phyloP scores from a whole-genome alignment of 2,888 invertebrate species.

The Liodrosophila aerea region DNA sequence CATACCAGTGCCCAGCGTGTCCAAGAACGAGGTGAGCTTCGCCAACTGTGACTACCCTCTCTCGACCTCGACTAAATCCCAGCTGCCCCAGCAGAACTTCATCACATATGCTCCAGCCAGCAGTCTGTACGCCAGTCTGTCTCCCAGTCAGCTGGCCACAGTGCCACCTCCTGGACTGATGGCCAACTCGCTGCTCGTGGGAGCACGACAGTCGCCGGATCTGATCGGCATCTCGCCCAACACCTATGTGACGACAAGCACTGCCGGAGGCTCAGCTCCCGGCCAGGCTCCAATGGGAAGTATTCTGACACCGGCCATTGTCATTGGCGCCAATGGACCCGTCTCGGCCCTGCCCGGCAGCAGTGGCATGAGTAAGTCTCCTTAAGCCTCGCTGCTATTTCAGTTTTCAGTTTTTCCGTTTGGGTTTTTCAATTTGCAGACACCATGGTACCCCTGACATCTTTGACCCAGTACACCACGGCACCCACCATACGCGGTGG shows the following conservation, averaged over 20 bases:
- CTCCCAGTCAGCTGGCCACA: constrained; percentile 65
- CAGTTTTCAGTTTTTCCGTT: neutral
- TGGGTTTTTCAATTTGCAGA: constrained; percentile 49
- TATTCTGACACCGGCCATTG: constrained; percentile 74
- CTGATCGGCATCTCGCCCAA: constrained; percentile 79
- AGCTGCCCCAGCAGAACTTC: constrained; percentile 74
- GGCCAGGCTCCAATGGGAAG: constrained; percentile 48
- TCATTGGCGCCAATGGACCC: constrained; percentile 67
- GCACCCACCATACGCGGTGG: constrained; percentile 80
- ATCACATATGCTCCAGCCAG: constrained; percentile 80
- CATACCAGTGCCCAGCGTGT: constrained; percentile 84
- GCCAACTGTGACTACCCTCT: neutral
- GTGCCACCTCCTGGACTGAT: constrained; percentile 46
- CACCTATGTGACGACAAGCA: constrained; percentile 66
- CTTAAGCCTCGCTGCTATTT: neutral
- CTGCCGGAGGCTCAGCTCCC: constrained; percentile 22
- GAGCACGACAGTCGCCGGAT: constrained; percentile 80
- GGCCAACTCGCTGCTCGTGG: constrained; percentile 64
- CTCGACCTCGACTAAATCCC: neutral
- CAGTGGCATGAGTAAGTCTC: constrained; percentile 68
- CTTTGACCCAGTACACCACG: constrained; percentile 80
- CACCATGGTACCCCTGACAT: constrained; percentile 79
- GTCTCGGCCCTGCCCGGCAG: constrained; percentile 56
- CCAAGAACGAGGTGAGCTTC: constrained; percentile 80
- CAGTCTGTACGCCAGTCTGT: constrained; percentile 79